phyloP scores from a whole-genome alignment of 2,888 invertebrate species.

The Eupithecia abbreviata region DNA sequence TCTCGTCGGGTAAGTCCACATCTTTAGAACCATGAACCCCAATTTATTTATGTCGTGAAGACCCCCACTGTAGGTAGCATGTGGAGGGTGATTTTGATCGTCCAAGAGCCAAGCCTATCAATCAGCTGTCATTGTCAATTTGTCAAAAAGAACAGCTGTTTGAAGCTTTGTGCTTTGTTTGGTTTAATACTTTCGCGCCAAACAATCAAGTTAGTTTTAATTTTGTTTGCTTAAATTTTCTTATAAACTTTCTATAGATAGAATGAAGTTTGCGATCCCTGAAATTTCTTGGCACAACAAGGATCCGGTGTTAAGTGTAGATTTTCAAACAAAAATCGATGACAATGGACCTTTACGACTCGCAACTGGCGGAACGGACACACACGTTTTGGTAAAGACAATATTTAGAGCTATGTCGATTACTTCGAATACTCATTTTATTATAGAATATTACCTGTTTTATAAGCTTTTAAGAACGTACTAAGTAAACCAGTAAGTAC shows the following conservation, averaged over 20 bases:
- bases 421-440: not conserved
- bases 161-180: not conserved
- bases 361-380: constrained; percentile 95
- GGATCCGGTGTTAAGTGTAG: constrained; percentile 95
- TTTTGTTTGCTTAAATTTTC: not conserved
- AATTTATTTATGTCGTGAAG: no score
- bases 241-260: not conserved
- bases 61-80: no score
- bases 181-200: constrained; percentile 10
- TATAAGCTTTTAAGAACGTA: not conserved
- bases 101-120: not conserved
- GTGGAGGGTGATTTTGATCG: not conserved
- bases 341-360: constrained; percentile 87
- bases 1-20: no score
- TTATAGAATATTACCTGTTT: not conserved
- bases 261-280: constrained; percentile 97
- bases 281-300: constrained; percentile 99
- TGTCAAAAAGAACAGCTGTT: not conserved
- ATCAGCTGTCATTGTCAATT: not conserved
- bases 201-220: not conserved
- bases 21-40: no score
- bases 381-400: constrained; percentile 90
- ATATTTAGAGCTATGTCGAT: no score
- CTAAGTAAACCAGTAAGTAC: not conserved
- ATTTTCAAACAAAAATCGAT: constrained; percentile 87